Conservation (phyloP, 2,113 vertebrate genomes). For the Chionodraco myersi region DNA sequence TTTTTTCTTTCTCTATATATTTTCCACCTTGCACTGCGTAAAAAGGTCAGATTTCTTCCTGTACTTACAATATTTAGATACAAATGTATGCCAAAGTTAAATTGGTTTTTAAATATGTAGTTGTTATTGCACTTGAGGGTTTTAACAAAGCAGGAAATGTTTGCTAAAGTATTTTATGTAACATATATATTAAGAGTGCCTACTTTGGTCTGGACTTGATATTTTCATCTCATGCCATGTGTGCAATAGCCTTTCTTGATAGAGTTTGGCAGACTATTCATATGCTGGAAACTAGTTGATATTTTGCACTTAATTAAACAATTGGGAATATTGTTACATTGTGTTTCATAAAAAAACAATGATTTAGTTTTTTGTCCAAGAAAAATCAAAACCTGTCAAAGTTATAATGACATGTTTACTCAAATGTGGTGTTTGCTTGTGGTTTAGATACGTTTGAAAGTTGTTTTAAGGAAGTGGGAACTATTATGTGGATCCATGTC, state of each 20-base stretch:
- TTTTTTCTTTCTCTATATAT: background rate
- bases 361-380: background rate
- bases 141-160: conserved; percentile 13
- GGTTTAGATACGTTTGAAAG: too few relatives aligned
- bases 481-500: background rate
- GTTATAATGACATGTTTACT: background rate
- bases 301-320: conserved; percentile 44
- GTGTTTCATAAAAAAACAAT: background rate
- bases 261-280: conserved; percentile 24
- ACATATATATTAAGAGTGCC: conserved; percentile 55
- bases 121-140: conserved; percentile 10
- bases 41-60: background rate
- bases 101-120: conserved; percentile 1
- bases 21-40: background rate
- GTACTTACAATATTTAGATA: background rate
- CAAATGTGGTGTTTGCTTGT: background rate
- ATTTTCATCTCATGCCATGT: conserved; percentile 61
- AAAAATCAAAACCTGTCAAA: conserved; percentile 4
- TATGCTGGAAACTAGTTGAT: conserved; percentile 62
- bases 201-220: conserved; percentile 44
- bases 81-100: conserved; percentile 26
- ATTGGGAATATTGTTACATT: conserved; percentile 1
- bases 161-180: conserved; percentile 29
- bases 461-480: background rate
- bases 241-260: conserved; percentile 61